These are phyloP conservation scores for Noturus placidus DNA, from an alignment of 2,113 vertebrate genomes.

Conservation along the genomic window DNA sequence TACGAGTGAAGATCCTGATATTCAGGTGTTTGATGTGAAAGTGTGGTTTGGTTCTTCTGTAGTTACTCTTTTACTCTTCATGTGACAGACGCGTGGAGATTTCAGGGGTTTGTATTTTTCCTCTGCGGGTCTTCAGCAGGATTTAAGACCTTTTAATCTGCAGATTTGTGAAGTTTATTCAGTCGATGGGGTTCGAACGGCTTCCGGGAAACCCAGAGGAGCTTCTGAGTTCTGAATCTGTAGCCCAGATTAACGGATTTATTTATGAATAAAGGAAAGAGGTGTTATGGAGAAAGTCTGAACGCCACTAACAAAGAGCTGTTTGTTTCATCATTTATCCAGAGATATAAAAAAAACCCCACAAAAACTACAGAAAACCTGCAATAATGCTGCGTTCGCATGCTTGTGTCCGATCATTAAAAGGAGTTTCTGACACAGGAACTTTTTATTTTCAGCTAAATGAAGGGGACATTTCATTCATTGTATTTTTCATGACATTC, in stretches of 20 bases:
- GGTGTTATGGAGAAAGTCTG: background rate
- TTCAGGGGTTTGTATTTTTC: conserved; percentile 7
- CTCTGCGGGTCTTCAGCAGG: conserved; percentile 45
- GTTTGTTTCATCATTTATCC: background rate
- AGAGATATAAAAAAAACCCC: background rate
- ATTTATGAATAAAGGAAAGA: background rate
- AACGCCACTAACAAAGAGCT: background rate
- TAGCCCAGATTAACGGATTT: conserved; percentile 56
- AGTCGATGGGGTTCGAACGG: conserved; percentile 53
- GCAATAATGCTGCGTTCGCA: background rate
- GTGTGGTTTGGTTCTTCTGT: background rate
- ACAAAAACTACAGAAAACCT: background rate
- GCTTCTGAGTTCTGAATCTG: conserved; percentile 58
- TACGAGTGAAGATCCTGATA: background rate
- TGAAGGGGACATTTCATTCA: background rate
- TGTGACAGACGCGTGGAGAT: conserved; percentile 4
- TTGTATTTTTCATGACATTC: background rate
- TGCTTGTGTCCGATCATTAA: background rate
- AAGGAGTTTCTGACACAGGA: background rate
- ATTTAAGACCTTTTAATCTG: conserved; percentile 56
- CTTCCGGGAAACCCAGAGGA: conserved; percentile 57
- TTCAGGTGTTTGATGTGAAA: background rate
- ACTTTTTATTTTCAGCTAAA: background rate
- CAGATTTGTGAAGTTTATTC: conserved; percentile 55
- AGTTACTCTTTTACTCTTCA: background rate